Evolutionary conservation across 2,888 invertebrate genomes (phyloP).

Genomic region (Scaptomyza reducta): DNA sequence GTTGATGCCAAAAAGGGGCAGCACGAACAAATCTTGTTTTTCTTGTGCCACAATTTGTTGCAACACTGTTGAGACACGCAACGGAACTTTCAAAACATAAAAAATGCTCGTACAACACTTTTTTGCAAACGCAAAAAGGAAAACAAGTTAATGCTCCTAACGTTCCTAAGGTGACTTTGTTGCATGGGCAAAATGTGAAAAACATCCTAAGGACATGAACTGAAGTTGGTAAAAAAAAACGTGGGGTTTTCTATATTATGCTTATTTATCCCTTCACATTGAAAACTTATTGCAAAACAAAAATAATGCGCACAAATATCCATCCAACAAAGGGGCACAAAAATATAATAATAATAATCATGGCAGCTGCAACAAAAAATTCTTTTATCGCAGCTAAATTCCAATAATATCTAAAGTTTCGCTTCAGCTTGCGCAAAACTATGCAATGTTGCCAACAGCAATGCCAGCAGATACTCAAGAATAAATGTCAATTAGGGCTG

Average conservation of each 20-base stretch:
- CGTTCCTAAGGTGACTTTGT: slow-evolving; percentile 40
- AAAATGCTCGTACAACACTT: slow-evolving; percentile 15
- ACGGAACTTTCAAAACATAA: slow-evolving; percentile 35
- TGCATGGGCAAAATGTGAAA: slow-evolving; percentile 3
- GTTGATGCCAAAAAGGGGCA: slow-evolving; percentile 10
- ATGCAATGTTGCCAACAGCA: slow-evolving; percentile 21
- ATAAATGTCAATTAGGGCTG: slow-evolving; percentile 24
- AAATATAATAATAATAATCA: slow-evolving; percentile 26
- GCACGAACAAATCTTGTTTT: slow-evolving; percentile 22
- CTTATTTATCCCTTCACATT: slow-evolving; percentile 42
- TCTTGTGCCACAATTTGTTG: slow-evolving; percentile 18
- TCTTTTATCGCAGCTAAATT: slow-evolving; percentile 20
- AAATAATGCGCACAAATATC: slow-evolving; percentile 40
- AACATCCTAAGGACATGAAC: slow-evolving; percentile 31
- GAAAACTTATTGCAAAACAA: slow-evolving; percentile 53
- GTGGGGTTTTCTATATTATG: slow-evolving; percentile 56
- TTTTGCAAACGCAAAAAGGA: slow-evolving; percentile 10
- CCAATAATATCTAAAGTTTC: slow-evolving; percentile 29
- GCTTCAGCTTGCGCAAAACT: slow-evolving; percentile 8
- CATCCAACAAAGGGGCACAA: slow-evolving; percentile 17
- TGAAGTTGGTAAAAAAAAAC: slow-evolving; percentile 46
- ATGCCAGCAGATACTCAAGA: neutral
- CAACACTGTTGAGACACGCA: slow-evolving; percentile 40
- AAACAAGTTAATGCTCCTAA: slow-evolving; percentile 30
- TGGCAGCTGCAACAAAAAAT: slow-evolving; percentile 11